phyloP scores from a whole-genome alignment of 2,113 vertebrate genomes.

The Megaceryle torquata region DNA sequence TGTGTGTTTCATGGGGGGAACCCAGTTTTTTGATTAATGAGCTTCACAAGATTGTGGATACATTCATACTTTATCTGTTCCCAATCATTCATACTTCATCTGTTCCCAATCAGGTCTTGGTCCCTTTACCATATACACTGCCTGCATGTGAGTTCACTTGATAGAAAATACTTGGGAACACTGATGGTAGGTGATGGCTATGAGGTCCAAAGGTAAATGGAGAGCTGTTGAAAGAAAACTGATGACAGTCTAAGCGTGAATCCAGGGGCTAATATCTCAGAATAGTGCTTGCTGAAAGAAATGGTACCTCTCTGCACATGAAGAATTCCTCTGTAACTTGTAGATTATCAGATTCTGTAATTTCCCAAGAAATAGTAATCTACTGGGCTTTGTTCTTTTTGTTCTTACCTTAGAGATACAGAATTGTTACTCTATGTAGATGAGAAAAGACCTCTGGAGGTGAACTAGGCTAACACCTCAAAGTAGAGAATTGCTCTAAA shows the following conservation, averaged over 20 bases:
- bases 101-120: not conserved
- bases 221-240: not conserved
- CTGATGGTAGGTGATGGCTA: not conserved
- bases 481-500: not conserved
- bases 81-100: not conserved
- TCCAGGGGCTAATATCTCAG: not conserved
- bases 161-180: not conserved
- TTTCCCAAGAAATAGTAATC: not conserved
- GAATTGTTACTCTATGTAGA: not conserved
- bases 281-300: not conserved
- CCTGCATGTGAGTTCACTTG: not conserved
- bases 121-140: not conserved
- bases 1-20: not conserved
- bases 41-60: not conserved
- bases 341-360: not conserved
- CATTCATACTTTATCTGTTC: not conserved
- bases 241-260: not conserved
- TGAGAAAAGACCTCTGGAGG: not conserved
- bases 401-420: not conserved
- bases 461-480: not conserved
- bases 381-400: not conserved
- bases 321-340: not conserved
- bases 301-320: not conserved
- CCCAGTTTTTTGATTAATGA: accelerated
- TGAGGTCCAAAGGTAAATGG: not conserved